These are phyloP conservation scores for Phaenicophaeus curvirostris DNA, from an alignment of 2,797 vertebrate genomes.

Conservation along the genomic window DNA sequence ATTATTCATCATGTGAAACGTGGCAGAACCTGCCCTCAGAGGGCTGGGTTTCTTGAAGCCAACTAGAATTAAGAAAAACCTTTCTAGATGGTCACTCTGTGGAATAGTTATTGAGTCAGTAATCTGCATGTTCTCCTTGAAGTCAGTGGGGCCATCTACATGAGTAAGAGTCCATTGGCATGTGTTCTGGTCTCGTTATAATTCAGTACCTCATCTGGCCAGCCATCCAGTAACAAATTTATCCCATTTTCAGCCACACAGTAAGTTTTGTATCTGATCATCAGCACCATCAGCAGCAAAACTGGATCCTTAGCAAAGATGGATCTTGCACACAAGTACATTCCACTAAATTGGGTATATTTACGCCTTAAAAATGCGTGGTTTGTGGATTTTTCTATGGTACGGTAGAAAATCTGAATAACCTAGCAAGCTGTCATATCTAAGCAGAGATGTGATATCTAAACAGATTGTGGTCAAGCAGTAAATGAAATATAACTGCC, in stretches of 20 bases:
- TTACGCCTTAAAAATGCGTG: neutral
- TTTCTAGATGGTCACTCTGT: neutral
- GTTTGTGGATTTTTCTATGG: neutral
- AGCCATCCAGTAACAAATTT: neutral
- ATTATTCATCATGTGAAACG: conserved; percentile 12
- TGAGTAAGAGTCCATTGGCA: neutral
- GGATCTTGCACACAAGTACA: neutral
- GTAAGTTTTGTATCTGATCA: neutral
- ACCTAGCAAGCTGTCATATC: neutral
- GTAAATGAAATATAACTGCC: conserved; percentile 23
- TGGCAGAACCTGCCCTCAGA: neutral
- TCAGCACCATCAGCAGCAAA: neutral
- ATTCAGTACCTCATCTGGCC: neutral
- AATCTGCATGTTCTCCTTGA: neutral
- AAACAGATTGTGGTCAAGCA: neutral
- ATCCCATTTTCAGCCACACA: neutral
- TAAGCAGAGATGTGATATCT: neutral
- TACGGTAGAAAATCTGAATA: neutral
- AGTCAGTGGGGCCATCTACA: neutral
- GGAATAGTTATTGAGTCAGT: neutral
- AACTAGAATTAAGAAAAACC: neutral
- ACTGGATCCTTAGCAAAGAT: neutral
- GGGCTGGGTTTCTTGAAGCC: neutral
- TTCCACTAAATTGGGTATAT: neutral
- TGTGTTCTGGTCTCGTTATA: neutral